Evolutionary conservation across 2,797 vertebrate species (phyloP).

Genomic region (Rhinella marina): DNA sequence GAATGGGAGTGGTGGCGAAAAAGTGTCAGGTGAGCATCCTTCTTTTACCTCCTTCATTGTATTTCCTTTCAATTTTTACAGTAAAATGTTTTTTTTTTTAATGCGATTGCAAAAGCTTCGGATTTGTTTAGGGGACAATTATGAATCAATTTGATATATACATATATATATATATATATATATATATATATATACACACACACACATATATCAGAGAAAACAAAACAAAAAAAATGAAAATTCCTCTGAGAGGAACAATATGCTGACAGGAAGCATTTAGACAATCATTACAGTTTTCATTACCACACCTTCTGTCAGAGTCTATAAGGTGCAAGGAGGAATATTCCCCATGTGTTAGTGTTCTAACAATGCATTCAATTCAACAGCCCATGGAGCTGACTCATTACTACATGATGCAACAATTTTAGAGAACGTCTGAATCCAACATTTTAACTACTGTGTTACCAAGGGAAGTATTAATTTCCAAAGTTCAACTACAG

Average conservation of each 20-base stretch:
- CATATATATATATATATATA: no score
- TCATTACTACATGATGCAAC: constrained; percentile 32
- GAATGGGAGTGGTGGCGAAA: no score
- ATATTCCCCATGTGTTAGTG: constrained; percentile 16
- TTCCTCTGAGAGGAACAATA: neutral
- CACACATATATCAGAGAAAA: neutral
- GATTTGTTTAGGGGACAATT: no score
- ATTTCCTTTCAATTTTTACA: no score
- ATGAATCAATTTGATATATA: no score
- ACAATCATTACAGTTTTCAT: neutral
- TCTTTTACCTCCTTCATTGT: no score
- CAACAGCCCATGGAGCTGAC: constrained; percentile 15
- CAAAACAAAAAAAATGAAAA: neutral
- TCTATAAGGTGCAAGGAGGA: constrained; percentile 1
- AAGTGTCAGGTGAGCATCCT: no score
- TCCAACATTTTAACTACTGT: constrained; percentile 47
- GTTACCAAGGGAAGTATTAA: constrained; percentile 49
- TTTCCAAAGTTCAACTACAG: constrained; percentile 47
- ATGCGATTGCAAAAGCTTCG: no score
- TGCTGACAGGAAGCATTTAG: constrained; percentile 20
- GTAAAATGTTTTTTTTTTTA: no score
- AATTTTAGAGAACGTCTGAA: constrained; percentile 10
- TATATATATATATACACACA: neutral
- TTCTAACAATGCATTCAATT: constrained; percentile 39
- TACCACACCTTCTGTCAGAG: constrained; percentile 36